These are phyloP conservation scores for Pachypanchax playfairii DNA, from an alignment of 2,113 vertebrate species.

Conservation along the genomic window DNA sequence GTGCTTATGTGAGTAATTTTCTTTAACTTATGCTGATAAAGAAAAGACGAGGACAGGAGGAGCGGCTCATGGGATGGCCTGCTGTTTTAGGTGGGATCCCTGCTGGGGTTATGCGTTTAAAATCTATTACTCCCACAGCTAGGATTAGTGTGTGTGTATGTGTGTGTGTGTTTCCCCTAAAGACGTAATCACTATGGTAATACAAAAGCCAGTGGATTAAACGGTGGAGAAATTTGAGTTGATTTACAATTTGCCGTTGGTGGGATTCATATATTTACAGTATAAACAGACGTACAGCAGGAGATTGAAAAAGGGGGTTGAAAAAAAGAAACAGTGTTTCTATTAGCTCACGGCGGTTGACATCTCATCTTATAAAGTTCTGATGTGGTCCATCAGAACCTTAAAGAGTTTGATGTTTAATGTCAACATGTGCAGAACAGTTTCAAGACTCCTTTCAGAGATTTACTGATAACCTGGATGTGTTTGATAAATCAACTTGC, in stretches of 20 bases:
- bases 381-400: too few relatives aligned
- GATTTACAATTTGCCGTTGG: slow-evolving; percentile 65
- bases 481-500: neutral
- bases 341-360: neutral
- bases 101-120: slow-evolving; percentile 78
- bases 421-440: too few relatives aligned
- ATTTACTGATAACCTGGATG: too few relatives aligned
- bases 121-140: slow-evolving; percentile 78
- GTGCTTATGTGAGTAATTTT: slow-evolving; percentile 5
- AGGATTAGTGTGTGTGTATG: slow-evolving; percentile 62
- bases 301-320: neutral
- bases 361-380: neutral
- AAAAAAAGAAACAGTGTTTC: neutral
- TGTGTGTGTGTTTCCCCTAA: slow-evolving; percentile 68
- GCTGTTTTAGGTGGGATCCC: slow-evolving; percentile 71
- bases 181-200: slow-evolving; percentile 81
- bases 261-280: slow-evolving; percentile 52
- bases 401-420: too few relatives aligned
- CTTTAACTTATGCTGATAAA: slow-evolving; percentile 48
- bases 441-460: too few relatives aligned
- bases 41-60: slow-evolving; percentile 46
- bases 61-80: slow-evolving; percentile 65
- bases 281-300: neutral
- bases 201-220: slow-evolving; percentile 78
- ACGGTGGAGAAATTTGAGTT: slow-evolving; percentile 58